Evolutionary conservation across 1,140 invertebrate genomes (phyloP), one percentile per base, ranked within the genome.

Genomic region (Hycleus cichorii): DNA sequence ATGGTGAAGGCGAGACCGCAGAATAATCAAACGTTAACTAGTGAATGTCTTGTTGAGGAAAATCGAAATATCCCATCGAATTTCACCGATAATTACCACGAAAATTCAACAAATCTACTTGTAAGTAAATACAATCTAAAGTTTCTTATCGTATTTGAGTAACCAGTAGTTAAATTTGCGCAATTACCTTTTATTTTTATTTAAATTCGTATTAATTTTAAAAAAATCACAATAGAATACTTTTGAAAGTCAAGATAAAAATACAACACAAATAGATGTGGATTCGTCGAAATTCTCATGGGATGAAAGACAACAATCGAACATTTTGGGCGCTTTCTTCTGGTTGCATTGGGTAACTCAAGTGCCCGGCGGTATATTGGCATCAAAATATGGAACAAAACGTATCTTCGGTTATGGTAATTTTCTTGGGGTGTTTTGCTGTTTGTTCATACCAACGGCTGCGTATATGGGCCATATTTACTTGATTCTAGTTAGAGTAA

Each of bases 341-440:
- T 88, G 86, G 84, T 71, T 87, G 1, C 87, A 89, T 60, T 87
- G 87, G 79, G 7, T 82, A 0, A 79, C 81, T 0, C 88, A 91
- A 74, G 72, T 92, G 5, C 88, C 89, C 0, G 89, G 87, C 3
- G 88, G 88, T 5, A 70, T 87, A 27, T 59, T 89, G 10, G 85
- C 86, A 0, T 78, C 83, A 49, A 81, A 78, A 63, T 87, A 84
- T 63, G 86, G 87, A 1, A 85, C 85, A 0, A 89, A 90, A 70
- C 65, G 80, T 25, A 75, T 90, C 1, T 88, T 90, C 49, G 87
- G 86, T 0, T 61, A 80, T 10, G 79, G 83, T 0, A 87, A 92
- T 73, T 75, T 88, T 7, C 67, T 82, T 0, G 84, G 86, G 0
- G 81, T 83, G 3, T 48, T 89, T n/a, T 74, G 88, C 7, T 87